Percentiles rank a stretch among this genome's conserved stretches.
Evolutionary conservation across 23 tunicate species (phyloP).

Genomic region (Ciona savignyi): DNA sequence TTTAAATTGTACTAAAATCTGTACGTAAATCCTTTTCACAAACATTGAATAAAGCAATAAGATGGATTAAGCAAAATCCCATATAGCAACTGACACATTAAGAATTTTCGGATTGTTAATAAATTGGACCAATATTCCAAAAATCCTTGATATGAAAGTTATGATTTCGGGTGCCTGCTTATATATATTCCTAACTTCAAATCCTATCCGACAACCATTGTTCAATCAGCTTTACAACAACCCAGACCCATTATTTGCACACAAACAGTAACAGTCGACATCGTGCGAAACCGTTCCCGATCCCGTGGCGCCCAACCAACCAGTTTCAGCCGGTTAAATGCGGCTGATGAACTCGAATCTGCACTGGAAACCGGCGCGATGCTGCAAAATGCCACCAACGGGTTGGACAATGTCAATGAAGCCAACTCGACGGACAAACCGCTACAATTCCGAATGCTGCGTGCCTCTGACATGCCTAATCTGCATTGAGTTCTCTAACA

Average conservation of each 20-base stretch:
- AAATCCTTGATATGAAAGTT: too few relatives aligned
- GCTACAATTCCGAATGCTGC: neutral
- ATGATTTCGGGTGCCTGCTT: neutral
- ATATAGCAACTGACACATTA: too few relatives aligned
- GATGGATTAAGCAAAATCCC: too few relatives aligned
- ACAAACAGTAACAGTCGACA: neutral
- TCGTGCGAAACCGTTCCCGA: neutral
- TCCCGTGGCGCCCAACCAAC: slow-evolving; percentile 4
- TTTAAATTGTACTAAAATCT: too few relatives aligned
- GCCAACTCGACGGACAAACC: neutral
- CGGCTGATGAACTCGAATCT: slow-evolving; percentile 12
- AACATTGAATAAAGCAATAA: too few relatives aligned
- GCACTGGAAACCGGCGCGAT: neutral
- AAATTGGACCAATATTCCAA: too few relatives aligned
- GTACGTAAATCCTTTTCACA: too few relatives aligned
- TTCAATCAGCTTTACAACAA: too few relatives aligned
- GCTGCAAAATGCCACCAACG: neutral
- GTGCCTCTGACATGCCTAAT: slow-evolving; percentile 20
- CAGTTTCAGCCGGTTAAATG: too few relatives aligned
- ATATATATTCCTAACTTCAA: too few relatives aligned
- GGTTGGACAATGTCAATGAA: slow-evolving; percentile 9
- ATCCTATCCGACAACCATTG: too few relatives aligned
- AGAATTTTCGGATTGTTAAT: too few relatives aligned
- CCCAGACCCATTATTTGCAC: neutral
- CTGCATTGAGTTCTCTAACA: slow-evolving; percentile 2